Conservation (phyloP, 2,113 vertebrate genomes). For the Ictalurus punctatus region DNA sequence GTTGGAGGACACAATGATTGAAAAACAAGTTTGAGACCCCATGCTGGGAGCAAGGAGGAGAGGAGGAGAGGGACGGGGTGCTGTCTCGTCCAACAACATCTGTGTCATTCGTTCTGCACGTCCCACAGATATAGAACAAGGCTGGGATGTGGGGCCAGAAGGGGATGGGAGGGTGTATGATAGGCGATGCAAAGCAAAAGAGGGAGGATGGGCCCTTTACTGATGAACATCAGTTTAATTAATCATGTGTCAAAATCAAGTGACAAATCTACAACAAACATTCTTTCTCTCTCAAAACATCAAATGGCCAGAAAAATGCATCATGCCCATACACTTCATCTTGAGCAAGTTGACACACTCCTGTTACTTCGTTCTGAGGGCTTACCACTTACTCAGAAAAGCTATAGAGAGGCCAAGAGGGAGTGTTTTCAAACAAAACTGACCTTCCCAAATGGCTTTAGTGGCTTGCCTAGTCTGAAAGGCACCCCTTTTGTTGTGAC, state of each 20-base stretch:
- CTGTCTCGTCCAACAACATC: constrained; percentile 76
- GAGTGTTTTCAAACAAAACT: constrained; percentile 71
- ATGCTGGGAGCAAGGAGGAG: constrained; percentile 75
- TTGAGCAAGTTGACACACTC: constrained; percentile 25
- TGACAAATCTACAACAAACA: constrained; percentile 47
- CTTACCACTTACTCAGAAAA: constrained; percentile 43
- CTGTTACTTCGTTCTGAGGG: constrained; percentile 12
- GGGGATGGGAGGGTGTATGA: constrained; percentile 47
- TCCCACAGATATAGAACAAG: constrained; percentile 64
- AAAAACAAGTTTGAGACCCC: constrained; percentile 80
- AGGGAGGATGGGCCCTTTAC: constrained; percentile 58
- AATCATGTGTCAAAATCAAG: constrained; percentile 59
- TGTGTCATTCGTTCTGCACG: constrained; percentile 75
- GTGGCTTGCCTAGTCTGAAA: constrained; percentile 54
- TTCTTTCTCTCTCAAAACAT: constrained; percentile 2
- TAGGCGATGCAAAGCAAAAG: constrained; percentile 46
- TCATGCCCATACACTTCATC: constrained; percentile 2
- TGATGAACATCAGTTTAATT: constrained; percentile 62
- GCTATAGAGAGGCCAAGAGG: constrained; percentile 41
- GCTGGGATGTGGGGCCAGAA: constrained; percentile 50
- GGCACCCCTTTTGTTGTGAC: constrained; percentile 56
- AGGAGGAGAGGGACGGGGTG: constrained; percentile 69
- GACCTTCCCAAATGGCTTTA: constrained; percentile 65
- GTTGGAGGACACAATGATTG: constrained; percentile 71
- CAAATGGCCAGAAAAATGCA: background rate